Percentiles rank a stretch among this genome's conserved stretches.
Evolutionary conservation across 2,113 vertebrate species (phyloP).

Genomic region (Atrichornis clamosus): DNA sequence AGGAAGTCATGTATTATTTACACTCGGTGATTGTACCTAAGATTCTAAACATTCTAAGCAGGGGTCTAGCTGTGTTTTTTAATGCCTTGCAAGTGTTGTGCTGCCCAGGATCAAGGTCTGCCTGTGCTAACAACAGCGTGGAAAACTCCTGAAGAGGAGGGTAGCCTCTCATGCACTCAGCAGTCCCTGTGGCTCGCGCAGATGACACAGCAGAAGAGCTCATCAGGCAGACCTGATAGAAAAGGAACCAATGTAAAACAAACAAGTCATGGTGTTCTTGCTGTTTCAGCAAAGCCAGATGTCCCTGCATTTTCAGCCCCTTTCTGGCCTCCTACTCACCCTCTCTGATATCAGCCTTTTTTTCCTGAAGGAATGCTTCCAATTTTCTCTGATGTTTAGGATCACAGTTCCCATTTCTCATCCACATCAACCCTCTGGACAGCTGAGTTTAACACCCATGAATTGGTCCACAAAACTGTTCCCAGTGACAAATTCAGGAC

Average conservation of each 20-base stretch:
- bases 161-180: background rate
- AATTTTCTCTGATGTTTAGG: background rate
- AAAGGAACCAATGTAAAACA: background rate
- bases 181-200: rapidly evolving
- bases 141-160: background rate
- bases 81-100: background rate
- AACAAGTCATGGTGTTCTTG: background rate
- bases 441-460: background rate
- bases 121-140: background rate
- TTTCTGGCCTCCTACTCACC: background rate
- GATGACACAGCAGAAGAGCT: background rate
- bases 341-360: background rate
- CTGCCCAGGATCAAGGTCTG: background rate
- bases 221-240: background rate
- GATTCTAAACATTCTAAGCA: background rate
- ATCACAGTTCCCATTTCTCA: background rate
- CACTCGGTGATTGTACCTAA: background rate
- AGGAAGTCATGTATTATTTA: background rate
- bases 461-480: background rate
- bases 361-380: background rate
- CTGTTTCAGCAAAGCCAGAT: background rate
- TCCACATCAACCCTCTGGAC: rapidly evolving
- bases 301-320: background rate
- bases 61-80: background rate
- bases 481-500: background rate